Evolutionary conservation across 2,113 vertebrate species (phyloP).

Genomic region (Aviceda subcristata): DNA sequence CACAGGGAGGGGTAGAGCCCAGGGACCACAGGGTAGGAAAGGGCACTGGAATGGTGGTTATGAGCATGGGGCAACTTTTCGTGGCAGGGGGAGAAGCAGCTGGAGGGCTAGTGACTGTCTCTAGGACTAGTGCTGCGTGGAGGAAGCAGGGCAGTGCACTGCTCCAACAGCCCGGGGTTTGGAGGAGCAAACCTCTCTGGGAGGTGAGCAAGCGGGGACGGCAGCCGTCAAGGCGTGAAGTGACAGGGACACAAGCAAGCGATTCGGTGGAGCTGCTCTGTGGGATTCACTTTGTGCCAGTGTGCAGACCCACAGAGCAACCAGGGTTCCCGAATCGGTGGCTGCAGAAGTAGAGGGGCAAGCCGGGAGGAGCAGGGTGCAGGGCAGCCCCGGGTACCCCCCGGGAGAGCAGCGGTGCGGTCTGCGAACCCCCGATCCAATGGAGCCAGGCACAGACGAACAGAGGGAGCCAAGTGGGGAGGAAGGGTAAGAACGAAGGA

Average conservation of each 20-base stretch:
- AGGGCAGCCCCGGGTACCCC: neutral
- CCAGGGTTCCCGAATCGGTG: rapidly evolving
- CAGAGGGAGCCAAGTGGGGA: neutral
- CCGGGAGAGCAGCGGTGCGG: rapidly evolving
- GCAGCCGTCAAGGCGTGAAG: neutral
- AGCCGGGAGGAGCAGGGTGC: neutral
- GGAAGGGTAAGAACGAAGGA: neutral
- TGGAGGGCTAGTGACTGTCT: rapidly evolving
- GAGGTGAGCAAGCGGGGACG: neutral
- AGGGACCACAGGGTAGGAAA: neutral
- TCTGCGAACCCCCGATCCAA: rapidly evolving
- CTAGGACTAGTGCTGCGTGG: rapidly evolving
- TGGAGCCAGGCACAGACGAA: neutral
- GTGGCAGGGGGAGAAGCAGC: neutral
- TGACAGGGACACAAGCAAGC: neutral
- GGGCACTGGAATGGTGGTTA: neutral
- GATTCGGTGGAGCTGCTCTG: neutral
- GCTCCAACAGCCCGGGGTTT: neutral
- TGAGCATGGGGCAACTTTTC: rapidly evolving
- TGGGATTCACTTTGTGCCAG: neutral
- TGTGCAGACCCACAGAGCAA: neutral
- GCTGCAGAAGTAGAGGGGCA: neutral
- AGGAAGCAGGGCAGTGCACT: neutral
- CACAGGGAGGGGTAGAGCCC: neutral
- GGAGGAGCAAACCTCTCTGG: neutral